These are phyloP conservation scores for rabbit (Oryctolagus cuniculus) DNA, from an alignment of 2,113 vertebrate species.

Conservation along the genomic window mOryCun1.1 NC_091432.1:155412001-155412500, in stretches of 20 bases:
- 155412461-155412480: neutral
- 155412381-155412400: neutral
- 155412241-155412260: slow-evolving; percentile 95
- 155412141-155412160: slow-evolving; percentile 95
- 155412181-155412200: slow-evolving; percentile 95
- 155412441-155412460: neutral
- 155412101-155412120: slow-evolving; percentile 64
- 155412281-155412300: neutral
- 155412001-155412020: neutral
- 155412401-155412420: neutral
- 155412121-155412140: slow-evolving; percentile 94
- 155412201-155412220: slow-evolving; percentile 96
- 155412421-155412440: neutral
- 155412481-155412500: neutral
- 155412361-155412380: neutral
- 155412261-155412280: slow-evolving; percentile 34
- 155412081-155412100: slow-evolving; percentile 23
- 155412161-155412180: slow-evolving; percentile 90
- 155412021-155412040: neutral
- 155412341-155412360: neutral
- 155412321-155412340: neutral
- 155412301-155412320: neutral
- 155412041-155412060: neutral
- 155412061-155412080: neutral
- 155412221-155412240: slow-evolving; percentile 96